Percentiles rank a stretch among this genome's conserved stretches.
These are phyloP conservation scores for Phyllotreta cruciferae DNA, from an alignment of 2,888 invertebrate species.

Conservation along the genomic window DNA sequence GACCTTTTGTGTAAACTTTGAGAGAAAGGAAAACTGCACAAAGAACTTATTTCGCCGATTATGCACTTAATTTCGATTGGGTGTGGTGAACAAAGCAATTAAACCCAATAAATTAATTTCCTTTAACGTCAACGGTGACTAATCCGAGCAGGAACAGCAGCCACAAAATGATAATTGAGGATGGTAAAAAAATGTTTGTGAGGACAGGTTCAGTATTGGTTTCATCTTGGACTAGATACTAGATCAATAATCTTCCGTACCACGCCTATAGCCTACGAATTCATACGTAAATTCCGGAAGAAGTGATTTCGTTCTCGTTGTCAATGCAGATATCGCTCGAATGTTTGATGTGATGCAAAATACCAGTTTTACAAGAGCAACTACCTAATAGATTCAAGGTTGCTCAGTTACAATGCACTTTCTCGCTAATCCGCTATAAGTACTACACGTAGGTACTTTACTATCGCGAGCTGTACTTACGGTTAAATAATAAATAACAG, in stretches of 20 bases:
- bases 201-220: too few relatives aligned
- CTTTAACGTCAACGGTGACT: too few relatives aligned
- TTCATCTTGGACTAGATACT: neutral
- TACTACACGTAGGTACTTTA: neutral
- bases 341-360: constrained; percentile 39
- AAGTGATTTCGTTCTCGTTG: constrained; percentile 26
- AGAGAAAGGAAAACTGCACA: too few relatives aligned
- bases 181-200: too few relatives aligned
- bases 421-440: constrained; percentile 16
- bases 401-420: constrained; percentile 40
- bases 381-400: constrained; percentile 39
- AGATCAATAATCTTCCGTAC: neutral
- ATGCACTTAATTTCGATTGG: too few relatives aligned
- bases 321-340: constrained; percentile 24
- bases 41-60: too few relatives aligned
- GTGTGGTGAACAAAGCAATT: too few relatives aligned
- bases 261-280: constrained; percentile 10
- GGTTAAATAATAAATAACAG: neutral
- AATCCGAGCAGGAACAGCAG: too few relatives aligned
- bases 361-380: constrained; percentile 42
- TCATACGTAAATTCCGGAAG: constrained; percentile 32
- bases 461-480: neutral
- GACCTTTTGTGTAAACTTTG: too few relatives aligned
- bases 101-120: too few relatives aligned
- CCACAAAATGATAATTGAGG: too few relatives aligned